Conservation (phyloP, 2,797 vertebrate species). For the Chelidonichthys spinosus region DNA sequence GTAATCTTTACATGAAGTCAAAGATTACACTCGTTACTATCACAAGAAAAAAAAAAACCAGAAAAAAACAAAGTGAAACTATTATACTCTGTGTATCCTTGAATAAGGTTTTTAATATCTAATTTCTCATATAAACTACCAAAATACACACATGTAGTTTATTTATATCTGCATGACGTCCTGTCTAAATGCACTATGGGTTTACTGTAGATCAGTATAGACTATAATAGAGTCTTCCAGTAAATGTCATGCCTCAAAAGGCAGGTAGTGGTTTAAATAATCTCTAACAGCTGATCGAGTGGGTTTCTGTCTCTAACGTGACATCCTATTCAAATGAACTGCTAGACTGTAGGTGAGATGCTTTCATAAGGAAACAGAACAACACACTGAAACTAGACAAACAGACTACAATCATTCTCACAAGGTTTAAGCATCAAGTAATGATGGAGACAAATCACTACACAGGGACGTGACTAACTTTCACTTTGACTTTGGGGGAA, state of each 20-base stretch:
- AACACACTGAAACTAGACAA: background rate
- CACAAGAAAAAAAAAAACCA: background rate
- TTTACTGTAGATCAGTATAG: background rate
- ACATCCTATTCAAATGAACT: background rate
- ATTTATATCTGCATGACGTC: background rate
- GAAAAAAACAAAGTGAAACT: background rate
- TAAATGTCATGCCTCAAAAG: no score
- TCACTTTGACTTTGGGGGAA: conserved; percentile 46
- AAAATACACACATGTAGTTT: background rate
- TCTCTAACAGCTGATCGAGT: no score
- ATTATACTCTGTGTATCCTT: background rate
- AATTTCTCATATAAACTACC: background rate
- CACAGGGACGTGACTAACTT: conserved; percentile 37
- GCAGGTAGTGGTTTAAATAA: no score
- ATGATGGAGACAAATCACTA: background rate
- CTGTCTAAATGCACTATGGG: background rate
- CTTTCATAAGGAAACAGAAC: background rate
- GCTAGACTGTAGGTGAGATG: background rate
- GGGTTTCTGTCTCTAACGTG: no score
- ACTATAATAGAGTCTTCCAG: no score
- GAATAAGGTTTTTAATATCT: background rate
- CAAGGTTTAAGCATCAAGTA: background rate
- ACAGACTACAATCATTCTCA: background rate
- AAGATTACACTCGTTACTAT: background rate
- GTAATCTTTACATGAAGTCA: background rate